These are phyloP conservation scores for Drepanosiphum platanoidis DNA, from an alignment of 2,888 invertebrate species.

Conservation along the genomic window DNA sequence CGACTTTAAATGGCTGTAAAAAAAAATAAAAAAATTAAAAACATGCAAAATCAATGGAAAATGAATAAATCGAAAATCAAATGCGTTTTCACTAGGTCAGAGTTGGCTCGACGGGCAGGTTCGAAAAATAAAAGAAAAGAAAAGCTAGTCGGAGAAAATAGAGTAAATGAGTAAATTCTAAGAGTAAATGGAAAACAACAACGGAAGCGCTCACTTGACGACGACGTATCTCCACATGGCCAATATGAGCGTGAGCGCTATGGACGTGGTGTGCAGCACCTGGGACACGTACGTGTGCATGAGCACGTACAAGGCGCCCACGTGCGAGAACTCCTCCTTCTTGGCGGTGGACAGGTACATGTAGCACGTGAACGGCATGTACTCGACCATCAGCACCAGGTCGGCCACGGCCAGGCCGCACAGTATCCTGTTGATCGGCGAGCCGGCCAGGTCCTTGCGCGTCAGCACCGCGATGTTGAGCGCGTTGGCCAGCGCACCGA, in stretches of 20 bases:
- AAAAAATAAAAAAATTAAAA: too few species aligned
- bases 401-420: conserved; percentile 88
- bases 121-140: too few species aligned
- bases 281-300: conserved; percentile 86
- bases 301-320: conserved; percentile 78
- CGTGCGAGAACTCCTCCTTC: conserved; percentile 73
- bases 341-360: conserved; percentile 74
- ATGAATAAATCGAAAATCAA: too few species aligned
- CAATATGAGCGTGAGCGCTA: conserved; percentile 81
- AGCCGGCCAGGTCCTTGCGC: conserved; percentile 80
- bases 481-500: conserved; percentile 87
- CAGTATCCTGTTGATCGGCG: conserved; percentile 87
- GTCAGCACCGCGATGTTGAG: conserved; percentile 89
- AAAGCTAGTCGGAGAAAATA: too few species aligned
- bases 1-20: too few species aligned
- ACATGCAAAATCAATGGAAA: too few species aligned
- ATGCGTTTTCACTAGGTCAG: too few species aligned
- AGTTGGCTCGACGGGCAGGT: too few species aligned
- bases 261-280: conserved; percentile 84
- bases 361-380: conserved; percentile 79
- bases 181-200: too few species aligned
- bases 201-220: conserved; percentile 77
- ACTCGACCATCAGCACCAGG: conserved; percentile 89
- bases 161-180: too few species aligned
- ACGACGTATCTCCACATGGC: conserved; percentile 90